Base-by-base conservation (phyloP, 1,140 invertebrate species). In the Cardiocondyla obscurior region DNA sequence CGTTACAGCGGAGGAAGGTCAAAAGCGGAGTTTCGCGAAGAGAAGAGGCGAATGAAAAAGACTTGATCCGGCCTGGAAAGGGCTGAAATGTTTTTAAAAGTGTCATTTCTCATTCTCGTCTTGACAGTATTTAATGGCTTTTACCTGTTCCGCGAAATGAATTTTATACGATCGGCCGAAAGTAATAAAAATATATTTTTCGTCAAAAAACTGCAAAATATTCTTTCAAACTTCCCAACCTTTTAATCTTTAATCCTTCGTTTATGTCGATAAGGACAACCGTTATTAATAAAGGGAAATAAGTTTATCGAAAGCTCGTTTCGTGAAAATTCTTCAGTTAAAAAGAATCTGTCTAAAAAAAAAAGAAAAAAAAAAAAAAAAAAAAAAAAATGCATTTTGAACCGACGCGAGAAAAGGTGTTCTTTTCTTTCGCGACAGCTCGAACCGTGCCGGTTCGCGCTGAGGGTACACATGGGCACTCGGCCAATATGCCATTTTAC, bases 71-170 rank as follows among this genome's bases (percentile, higher is more conserved):
- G 69, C 77, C 49, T n/a, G 64, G 57, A 58, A 85, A 87, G 67
- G 77, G 83, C 65, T 69, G n/a, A 85, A 87, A 87, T 74, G 83
- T 87, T 81, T 87, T 88, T 90, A 89, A 91, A 91, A 91, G 88
- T 91, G 89, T 89, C 90, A 89, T 91, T 84, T 77, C 82, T 91
- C 90, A 87, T 91, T 79, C 73, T 51, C 53, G 70, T n/a, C 28
- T 49, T 28, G 70, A 19, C 53, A 42, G 53, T 73, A 69, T 76
- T 84, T 86, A 86, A 70, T 70, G 22, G 51, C 39, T 60, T 62
- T 72, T 44, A 51, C 33, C 53, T 46, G 33, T 55, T 3, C 33
- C 5, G 25, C 8, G n/a, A n/a, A 39, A 36, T 79, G 39, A 69
- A 53, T 79, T 76, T 5, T 12, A 16, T 33, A 28, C 7, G 33